Evolutionary conservation across 2,888 invertebrate species (phyloP).

Genomic region (Zele albiditarsus): DNA sequence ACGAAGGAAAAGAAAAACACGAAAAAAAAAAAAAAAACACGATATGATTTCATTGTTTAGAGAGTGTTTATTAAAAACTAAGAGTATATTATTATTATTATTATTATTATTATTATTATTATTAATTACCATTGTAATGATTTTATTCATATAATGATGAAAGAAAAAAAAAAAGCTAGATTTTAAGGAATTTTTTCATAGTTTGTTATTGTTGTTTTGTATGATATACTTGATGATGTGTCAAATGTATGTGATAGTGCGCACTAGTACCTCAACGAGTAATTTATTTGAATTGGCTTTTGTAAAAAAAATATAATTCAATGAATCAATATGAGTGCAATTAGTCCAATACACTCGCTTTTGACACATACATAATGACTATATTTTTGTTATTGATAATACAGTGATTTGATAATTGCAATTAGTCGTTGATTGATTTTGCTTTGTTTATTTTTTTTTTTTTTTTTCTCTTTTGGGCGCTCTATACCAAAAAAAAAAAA

Average conservation of each 20-base stretch:
- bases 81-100: constrained; percentile 24
- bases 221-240: constrained; percentile 61
- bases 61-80: constrained; percentile 12
- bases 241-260: constrained; percentile 27
- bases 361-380: constrained; percentile 49
- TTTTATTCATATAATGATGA: background rate
- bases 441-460: constrained; percentile 51
- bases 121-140: constrained; percentile 14
- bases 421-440: constrained; percentile 58
- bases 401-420: constrained; percentile 66
- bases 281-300: constrained; percentile 21
- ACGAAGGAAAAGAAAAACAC: constrained; percentile 25
- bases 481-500: background rate
- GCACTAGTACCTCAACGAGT: background rate
- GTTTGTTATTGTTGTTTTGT: constrained; percentile 72
- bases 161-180: constrained; percentile 43
- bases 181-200: constrained; percentile 64
- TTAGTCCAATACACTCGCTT: constrained; percentile 47
- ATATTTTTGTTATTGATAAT: constrained; percentile 68
- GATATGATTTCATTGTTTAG: constrained; percentile 64
- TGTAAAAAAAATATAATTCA: background rate
- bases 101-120: constrained; percentile 48
- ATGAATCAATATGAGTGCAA: constrained; percentile 43
- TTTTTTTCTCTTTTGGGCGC: constrained; percentile 34
- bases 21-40: constrained; percentile 37